Evolutionary conservation across 2,113 vertebrate genomes (phyloP), one percentile per base, ranked within the genome.

Genomic region (Mobula birostris): DNA sequence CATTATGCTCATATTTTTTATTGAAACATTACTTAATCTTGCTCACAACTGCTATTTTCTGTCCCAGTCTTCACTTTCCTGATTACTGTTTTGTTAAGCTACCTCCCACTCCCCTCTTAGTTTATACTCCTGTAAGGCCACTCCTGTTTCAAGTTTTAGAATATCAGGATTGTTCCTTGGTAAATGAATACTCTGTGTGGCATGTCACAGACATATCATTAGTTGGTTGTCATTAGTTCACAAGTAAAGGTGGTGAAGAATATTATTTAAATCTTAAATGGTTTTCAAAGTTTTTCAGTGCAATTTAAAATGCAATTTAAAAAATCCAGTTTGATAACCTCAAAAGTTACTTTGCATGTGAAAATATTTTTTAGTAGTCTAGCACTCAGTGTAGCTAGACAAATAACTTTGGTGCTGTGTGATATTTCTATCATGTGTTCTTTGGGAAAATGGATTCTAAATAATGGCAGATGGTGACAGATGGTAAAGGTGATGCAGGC

Each of bases 381-480:
- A 97, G 97, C 97, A 97, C 97, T 97, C 97, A 97, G 97, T 98
- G 97, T 97, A 98, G 98, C 98, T 97, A 98, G 48, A 98, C 97
- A 98, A 98, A 98, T 98, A 98, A 98, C 99, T 98, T 98, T 98
- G 98, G 98, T 98, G 98, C 98, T 99, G 98, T 98, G 98, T 99
- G 98, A 99, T 99, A 99, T 98, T 99, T 98, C 98, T 97, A 98
- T 98, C 98, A 98, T 97, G 98, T 98, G 98, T 98, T 98, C 98
- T 98, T 98, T 98, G 97, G 98, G 98, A 97, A 98, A 99, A 98
- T 99, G 97, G 97, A 97, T 97, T 98, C 98, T 99, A 98, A 99
- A 99, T 98, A 98, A 97, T 98, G 98, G 97, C 98, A 99, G 98
- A 99, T 99, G 98, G 98, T 98, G 98, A 98, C 98, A 99, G 98